Evolutionary conservation across 2,888 invertebrate genomes (phyloP).

Genomic region (Vandiemenella viatica): DNA sequence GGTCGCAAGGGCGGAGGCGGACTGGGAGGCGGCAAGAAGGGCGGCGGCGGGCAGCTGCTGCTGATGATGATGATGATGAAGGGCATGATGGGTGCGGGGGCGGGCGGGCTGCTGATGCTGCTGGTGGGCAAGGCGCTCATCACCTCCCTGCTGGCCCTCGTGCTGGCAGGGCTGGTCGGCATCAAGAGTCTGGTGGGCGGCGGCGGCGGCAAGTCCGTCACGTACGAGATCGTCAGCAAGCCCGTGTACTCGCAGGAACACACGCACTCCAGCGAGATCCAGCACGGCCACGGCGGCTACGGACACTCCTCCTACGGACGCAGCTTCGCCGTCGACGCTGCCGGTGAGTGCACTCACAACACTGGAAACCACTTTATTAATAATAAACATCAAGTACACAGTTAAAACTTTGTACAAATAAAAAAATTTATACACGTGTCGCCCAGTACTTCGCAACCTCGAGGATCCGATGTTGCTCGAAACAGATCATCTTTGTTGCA

Average conservation of each 20-base stretch:
- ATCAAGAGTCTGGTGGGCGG: conserved; percentile 48
- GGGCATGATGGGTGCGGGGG: conserved; percentile 59
- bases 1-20: conserved; percentile 5
- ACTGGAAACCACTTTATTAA: no score
- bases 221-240: conserved; percentile 72
- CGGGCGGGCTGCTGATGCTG: conserved; percentile 56
- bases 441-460: no score
- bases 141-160: conserved; percentile 65
- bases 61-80: conserved; percentile 41
- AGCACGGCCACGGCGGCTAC: conserved; percentile 37
- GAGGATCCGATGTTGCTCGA: no score
- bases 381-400: no score
- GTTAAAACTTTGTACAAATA: no score
- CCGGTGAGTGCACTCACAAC: no score
- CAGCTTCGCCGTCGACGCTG: conserved; percentile 10
- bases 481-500: no score
- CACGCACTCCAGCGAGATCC: conserved; percentile 49
- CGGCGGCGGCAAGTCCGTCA: conserved; percentile 44
- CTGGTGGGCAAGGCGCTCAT: conserved; percentile 71
- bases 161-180: conserved; percentile 61
- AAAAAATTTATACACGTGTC: no score
- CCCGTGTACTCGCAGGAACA: conserved; percentile 59
- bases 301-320: conserved; percentile 23
- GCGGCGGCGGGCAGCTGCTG: conserved; percentile 28
- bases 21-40: conserved; percentile 22